Evolutionary conservation across 2,797 vertebrate genomes (phyloP), one percentile per base, ranked within the genome.

Genomic region (Mionectes olivaceus): DNA sequence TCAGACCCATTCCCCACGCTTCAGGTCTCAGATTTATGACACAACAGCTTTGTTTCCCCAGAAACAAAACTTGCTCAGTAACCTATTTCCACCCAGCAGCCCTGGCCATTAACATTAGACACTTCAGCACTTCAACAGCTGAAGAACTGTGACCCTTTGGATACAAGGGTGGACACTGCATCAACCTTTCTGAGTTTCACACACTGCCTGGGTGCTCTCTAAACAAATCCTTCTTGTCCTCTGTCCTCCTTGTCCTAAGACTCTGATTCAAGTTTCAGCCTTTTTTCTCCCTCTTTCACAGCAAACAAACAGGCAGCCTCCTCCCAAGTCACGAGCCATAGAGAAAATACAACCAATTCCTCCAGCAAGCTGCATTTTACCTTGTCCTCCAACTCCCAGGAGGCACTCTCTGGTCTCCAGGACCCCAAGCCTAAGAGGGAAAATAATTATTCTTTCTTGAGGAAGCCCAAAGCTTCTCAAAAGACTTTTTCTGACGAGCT

Each of bases 61-160:
- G 84, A 94, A 96, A 95, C 74, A 91, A 87, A 87, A 93, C 56
- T 46, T 67, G 7, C 18, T 22, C 28, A 25, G 43, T 41, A 21
- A 71, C 19, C 80, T 69, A 11, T 46, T 90, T 85, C 64, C 32
- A 85, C 27, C 43, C 84, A 46, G 74, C 50, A 90, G 85, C 52
- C 32, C 59, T 49, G 39, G 70, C 47, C 78, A 35, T 17, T 50
- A 60, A 79, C 12, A 65, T 56, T 14, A 77, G 69, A 73, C 25
- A 33, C 80, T 92, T 80, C 33, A 84, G 65, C 53, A 64, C 21
- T 89, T 57, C 37, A 80, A 25, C 30, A 93, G 75, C 47, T 65
- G 56, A 79, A 82, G 35, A 69, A 55, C 60, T 60, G 13, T 0
- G 1, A 35, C 30, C 17, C 69, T 82, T 32, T 52, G 69, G 74